Evolutionary conservation across 2,797 vertebrate genomes (phyloP).

Genomic region (Macrochelys suwanniensis): DNA sequence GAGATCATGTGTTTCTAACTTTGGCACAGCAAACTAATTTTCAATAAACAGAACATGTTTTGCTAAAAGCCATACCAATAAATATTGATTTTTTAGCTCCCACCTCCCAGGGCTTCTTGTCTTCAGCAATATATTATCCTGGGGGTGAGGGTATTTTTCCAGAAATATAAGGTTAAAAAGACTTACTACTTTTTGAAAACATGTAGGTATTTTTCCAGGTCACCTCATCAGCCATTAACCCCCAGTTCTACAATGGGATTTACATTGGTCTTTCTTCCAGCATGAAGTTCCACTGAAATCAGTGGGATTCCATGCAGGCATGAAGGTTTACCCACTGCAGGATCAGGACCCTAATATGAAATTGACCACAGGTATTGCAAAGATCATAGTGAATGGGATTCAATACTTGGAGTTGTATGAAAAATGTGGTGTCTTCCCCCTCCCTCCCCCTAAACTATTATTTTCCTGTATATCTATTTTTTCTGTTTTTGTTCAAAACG

Average conservation of each 20-base stretch:
- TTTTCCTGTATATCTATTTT: neutral
- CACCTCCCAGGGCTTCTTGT: neutral
- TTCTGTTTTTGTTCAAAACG: neutral
- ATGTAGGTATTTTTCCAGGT: neutral
- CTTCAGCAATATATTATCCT: neutral
- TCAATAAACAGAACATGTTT: neutral
- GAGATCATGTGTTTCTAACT: neutral
- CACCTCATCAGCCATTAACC: too few relatives aligned
- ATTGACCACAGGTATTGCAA: neutral
- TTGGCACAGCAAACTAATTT: neutral
- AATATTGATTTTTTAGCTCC: neutral
- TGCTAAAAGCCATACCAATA: neutral
- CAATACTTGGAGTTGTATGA: neutral
- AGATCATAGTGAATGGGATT: neutral
- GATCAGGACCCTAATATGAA: neutral
- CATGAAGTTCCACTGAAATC: neutral
- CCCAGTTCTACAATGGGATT: too few relatives aligned
- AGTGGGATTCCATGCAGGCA: neutral
- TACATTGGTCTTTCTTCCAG: neutral
- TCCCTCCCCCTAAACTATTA: neutral
- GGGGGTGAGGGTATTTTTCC: neutral
- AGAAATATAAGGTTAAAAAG: neutral
- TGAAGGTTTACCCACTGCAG: neutral
- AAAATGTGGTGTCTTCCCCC: neutral
- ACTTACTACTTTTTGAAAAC: neutral